Base-by-base conservation (phyloP, 2,888 invertebrate genomes). In the Agrenia bidenticulata region DNA sequence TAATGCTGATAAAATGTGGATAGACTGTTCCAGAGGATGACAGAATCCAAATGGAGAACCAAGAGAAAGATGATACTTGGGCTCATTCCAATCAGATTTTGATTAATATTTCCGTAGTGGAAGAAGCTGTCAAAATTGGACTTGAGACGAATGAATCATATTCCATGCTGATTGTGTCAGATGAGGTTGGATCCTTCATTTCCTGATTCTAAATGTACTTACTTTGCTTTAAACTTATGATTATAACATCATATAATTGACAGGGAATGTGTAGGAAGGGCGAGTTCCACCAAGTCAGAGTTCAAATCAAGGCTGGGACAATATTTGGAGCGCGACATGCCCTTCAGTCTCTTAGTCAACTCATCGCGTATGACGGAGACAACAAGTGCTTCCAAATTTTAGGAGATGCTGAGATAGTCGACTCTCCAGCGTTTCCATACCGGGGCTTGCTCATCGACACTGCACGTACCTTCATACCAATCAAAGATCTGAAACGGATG, bases 291-390 rank as follows among this genome's bases (percentile, higher is more conserved):
- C 13, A 55, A 32, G 37, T 71, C 2, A 59, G 21, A 11, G 69
- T 73, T 1, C 59, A 63, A 13, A 77, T 81, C 7, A 67, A 60
- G 1, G 79, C 78, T 1, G 64, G 63, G 9, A 79, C 80, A 0
- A 84, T 88, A 2, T 91, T 85, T 78, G 91, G 90, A 0, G 88
- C 86, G 0, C 84, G 92, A 0, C 89, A 91, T 77, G 90, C 84
- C 0, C 79, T 92, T 54, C 91, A 92, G 79, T 88, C 90, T 1
- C 50, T 92, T 53, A 84, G 85, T 1, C 91, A 92, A 76, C 79
- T 92, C 60, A 83, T 87, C 1, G 83, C 82, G 1, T 78, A 79
- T 71, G 80, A 63, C 83, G 53, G 62, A 24, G 39, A 45, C 7
- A 50, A 60, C 7, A 60, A 64, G 9, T 70, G 85, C 21, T 81